Base-by-base conservation (phyloP, 2,113 vertebrate species). In the Tragelaphus strepsiceros region DNA sequence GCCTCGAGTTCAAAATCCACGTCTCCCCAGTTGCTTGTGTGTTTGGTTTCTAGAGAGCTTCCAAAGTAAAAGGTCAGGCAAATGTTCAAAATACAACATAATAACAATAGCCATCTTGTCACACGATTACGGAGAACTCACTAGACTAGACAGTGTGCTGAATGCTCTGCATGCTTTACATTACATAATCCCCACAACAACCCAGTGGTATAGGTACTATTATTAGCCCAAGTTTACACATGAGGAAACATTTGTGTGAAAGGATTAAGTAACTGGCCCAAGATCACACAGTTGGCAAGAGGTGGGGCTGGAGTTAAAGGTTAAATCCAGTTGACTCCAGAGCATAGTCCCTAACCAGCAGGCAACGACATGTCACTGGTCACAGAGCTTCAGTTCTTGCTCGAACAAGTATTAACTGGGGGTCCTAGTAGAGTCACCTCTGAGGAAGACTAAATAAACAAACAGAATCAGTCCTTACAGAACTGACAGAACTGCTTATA, bases 11-110 rank as follows among this genome's bases (percentile, higher is more conserved):
- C 88, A 95, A 88, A n/a, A 92, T 30, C 54, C 16, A 26, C 28
- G 94, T 88, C 49, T 90, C 24, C 59, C 77, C 74, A 61, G 51
- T 28, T 95, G 49, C 51, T 43, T 61, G 9, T 88, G 32, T 93
- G 39, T 51, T 39, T 77, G 19, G 64, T 67, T 93, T 53, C 83
- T 78, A 56, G 51, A 93, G n/a, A 67, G 7, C 64, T 86, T 94
- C 85, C n/a, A 32, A 93, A 96, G 74, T 61, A 90, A 96, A 80
- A 85, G 16, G 26, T 95, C 77, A 95, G 51, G 46, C 62, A 88
- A 95, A 85, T 90, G 83, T 96, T 97, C 96, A 96, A 96, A 98
- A 94, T 71, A 81, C 78, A 91, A 53, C 77, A 51, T 15, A 67
- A 24, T 8, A 88, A 96, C 46, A 96, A 64, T 9, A 86, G 58